Conservation (phyloP, 1,140 invertebrate species). For the Drosophila ananassae region DNA sequence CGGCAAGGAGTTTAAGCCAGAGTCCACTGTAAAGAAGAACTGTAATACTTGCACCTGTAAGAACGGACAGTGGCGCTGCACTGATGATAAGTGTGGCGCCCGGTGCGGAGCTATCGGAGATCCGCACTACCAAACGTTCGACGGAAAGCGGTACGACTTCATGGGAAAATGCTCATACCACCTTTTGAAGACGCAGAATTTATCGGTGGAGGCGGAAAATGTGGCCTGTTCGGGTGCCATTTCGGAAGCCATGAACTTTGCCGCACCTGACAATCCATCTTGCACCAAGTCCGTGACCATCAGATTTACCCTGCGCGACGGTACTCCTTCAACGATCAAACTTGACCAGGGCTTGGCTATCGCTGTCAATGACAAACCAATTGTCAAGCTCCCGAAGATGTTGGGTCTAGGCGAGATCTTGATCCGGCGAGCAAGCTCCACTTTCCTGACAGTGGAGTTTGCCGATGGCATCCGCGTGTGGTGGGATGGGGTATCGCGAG, state of each 20-base stretch:
- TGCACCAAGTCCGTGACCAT: slow-evolving; percentile 93
- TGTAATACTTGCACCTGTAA: slow-evolving; percentile 90
- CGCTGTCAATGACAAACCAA: slow-evolving; percentile 89
- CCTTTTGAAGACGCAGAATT: slow-evolving; percentile 88
- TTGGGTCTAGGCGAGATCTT: slow-evolving; percentile 85
- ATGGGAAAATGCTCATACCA: slow-evolving; percentile 95
- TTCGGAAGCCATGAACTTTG: slow-evolving; percentile 89
- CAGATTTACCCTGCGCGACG: slow-evolving; percentile 83
- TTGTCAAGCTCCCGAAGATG: slow-evolving; percentile 88
- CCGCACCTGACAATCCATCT: slow-evolving; percentile 87
- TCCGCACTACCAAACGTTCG: slow-evolving; percentile 96
- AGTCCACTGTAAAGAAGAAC: slow-evolving; percentile 89
- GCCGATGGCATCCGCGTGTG: slow-evolving; percentile 91
- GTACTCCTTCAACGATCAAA: slow-evolving; percentile 85
- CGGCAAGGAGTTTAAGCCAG: slow-evolving; percentile 90
- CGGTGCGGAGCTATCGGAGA: slow-evolving; percentile 93
- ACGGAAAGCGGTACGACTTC: slow-evolving; percentile 93
- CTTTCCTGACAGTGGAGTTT: slow-evolving; percentile 89
- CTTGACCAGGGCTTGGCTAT: slow-evolving; percentile 90
- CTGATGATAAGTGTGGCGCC: slow-evolving; percentile 88
- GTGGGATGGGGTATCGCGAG: slow-evolving; percentile 93
- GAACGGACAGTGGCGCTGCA: slow-evolving; percentile 90
- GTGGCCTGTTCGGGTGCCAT: slow-evolving; percentile 91
- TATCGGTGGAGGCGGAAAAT: slow-evolving; percentile 92
- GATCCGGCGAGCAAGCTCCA: slow-evolving; percentile 90